These are phyloP conservation scores for Sorex araneus DNA, from an alignment of 2,113 vertebrate genomes.

Conservation along the genomic window DNA sequence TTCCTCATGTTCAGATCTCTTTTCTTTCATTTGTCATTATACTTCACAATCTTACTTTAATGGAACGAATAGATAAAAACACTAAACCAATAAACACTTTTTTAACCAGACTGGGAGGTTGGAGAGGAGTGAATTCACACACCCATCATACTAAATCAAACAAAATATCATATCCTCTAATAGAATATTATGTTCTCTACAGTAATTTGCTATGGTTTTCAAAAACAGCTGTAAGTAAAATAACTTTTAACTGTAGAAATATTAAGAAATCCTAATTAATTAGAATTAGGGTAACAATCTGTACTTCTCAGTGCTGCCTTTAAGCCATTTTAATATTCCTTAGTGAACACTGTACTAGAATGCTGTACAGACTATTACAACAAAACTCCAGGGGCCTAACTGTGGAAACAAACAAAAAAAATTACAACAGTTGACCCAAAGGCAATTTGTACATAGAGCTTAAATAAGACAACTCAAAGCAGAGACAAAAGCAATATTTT, in stretches of 20 bases:
- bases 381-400: slow-evolving; percentile 49
- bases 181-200: background rate
- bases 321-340: slow-evolving; percentile 49
- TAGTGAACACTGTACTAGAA: slow-evolving; percentile 42
- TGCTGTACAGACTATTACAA: slow-evolving; percentile 46
- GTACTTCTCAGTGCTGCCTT: slow-evolving; percentile 36
- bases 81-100: slow-evolving; percentile 19
- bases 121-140: background rate
- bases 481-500: slow-evolving; percentile 62
- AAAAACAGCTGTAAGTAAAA: background rate
- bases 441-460: background rate
- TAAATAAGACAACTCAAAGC: slow-evolving; percentile 42
- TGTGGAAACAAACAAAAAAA: slow-evolving; percentile 54
- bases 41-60: slow-evolving; percentile 51
- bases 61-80: slow-evolving; percentile 25
- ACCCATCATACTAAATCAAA: background rate
- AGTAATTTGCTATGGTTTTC: background rate
- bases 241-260: slow-evolving; percentile 28
- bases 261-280: slow-evolving; percentile 52
- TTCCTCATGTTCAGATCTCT: background rate
- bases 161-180: too few relatives aligned
- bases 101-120: background rate
- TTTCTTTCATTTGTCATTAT: slow-evolving; percentile 20
- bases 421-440: slow-evolving; percentile 5
- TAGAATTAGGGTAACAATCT: slow-evolving; percentile 51